A percentile compares a stretch with the other conserved stretches of the same genome.
phyloP scores from a whole-genome alignment of 2,888 invertebrate species.

The Lycaena phlaeas region DNA sequence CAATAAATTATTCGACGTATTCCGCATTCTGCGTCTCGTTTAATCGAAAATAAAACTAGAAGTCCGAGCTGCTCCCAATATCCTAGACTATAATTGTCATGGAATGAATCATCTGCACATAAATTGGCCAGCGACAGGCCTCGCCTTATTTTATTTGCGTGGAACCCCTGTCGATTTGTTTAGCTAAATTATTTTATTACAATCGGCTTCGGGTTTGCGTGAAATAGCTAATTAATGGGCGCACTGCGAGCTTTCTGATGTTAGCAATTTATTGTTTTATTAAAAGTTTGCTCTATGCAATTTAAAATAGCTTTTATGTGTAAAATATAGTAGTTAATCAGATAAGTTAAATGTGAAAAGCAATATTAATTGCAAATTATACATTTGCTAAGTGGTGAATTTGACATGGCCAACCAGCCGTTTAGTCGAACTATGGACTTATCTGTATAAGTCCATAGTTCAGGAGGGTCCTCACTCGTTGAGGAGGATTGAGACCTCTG shows the following conservation, averaged over 20 bases:
- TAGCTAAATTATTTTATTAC: constrained; percentile 47
- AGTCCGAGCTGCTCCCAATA: constrained; percentile 8
- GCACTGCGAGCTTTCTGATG: constrained; percentile 10
- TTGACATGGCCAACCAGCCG: too few relatives aligned
- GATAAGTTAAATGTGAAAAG: too few relatives aligned
- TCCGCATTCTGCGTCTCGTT: constrained; percentile 6
- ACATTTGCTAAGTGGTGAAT: too few relatives aligned
- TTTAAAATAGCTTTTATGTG: neutral
- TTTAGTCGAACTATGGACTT: too few relatives aligned
- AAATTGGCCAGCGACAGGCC: constrained; percentile 53
- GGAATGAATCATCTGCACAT: constrained; percentile 63
- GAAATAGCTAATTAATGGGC: constrained; percentile 22
- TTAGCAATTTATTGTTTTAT: constrained; percentile 12
- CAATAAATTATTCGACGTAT: constrained; percentile 1
- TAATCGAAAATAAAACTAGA: constrained; percentile 3
- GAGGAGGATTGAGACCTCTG: too few relatives aligned
- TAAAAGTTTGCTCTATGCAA: constrained; percentile 11
- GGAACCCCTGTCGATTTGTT: constrained; percentile 39
- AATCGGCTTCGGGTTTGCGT: constrained; percentile 24
- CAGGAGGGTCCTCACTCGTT: too few relatives aligned
- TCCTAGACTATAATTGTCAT: constrained; percentile 26
- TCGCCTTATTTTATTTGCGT: constrained; percentile 46
- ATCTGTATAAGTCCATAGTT: too few relatives aligned
- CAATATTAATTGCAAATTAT: too few relatives aligned
- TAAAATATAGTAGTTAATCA: neutral